phyloP scores from a whole-genome alignment of 2,113 vertebrate genomes.

The Laticauda laticaudata region DNA sequence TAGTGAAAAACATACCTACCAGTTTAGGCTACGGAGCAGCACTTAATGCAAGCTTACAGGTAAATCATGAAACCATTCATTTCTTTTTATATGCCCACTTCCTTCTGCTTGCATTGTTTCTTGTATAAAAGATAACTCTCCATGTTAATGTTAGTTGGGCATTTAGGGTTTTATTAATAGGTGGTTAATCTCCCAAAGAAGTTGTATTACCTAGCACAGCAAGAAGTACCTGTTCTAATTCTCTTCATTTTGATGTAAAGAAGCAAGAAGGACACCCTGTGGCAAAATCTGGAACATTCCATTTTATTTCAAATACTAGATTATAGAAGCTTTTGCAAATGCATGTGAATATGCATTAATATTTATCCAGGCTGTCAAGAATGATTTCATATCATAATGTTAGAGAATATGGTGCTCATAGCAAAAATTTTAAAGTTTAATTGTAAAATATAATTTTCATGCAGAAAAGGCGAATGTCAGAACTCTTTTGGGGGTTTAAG shows the following conservation, averaged over 20 bases:
- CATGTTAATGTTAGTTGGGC: slow-evolving; percentile 41
- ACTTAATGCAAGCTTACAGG: slow-evolving; percentile 98
- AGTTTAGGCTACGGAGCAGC: slow-evolving; percentile 98
- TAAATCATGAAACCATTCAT: slow-evolving; percentile 65
- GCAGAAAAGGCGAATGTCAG: slow-evolving; percentile 91
- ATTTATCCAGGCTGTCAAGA: slow-evolving; percentile 99
- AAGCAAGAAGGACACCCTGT: slow-evolving; percentile 92
- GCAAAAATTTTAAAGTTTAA: slow-evolving; percentile 98
- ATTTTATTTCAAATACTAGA: slow-evolving; percentile 79
- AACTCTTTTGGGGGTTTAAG: slow-evolving; percentile 86
- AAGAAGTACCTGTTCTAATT: slow-evolving; percentile 69
- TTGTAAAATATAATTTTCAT: slow-evolving; percentile 98
- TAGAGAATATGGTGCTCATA: slow-evolving; percentile 89
- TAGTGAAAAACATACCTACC: slow-evolving; percentile 98
- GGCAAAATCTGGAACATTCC: slow-evolving; percentile 84
- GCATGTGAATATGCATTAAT: slow-evolving; percentile 95
- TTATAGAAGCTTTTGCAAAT: slow-evolving; percentile 92
- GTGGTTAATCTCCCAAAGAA: slow-evolving; percentile 65
- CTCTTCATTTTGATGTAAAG: slow-evolving; percentile 77
- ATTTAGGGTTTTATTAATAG: slow-evolving; percentile 54
- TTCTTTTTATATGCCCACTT: slow-evolving; percentile 14
- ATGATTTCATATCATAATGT: slow-evolving; percentile 95
- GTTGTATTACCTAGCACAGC: slow-evolving; percentile 72
- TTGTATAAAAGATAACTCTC: slow-evolving; percentile 17
- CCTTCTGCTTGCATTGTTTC: slow-evolving; percentile 18